Evolutionary conservation across 1,140 invertebrate genomes (phyloP).

Genomic region (Watersipora subatra): DNA sequence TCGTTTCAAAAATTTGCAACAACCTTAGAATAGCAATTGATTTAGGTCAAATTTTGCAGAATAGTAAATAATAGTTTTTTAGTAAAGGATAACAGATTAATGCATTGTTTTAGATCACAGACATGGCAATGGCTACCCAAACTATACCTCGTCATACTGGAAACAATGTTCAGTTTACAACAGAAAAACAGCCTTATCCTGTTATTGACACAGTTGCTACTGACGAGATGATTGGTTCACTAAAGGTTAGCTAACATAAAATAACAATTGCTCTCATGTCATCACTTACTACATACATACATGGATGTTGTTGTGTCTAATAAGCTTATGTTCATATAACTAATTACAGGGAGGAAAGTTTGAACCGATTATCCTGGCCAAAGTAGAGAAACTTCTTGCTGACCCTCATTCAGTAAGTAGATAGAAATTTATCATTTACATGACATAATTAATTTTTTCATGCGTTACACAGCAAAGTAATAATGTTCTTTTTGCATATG

Average conservation of each 20-base stretch:
- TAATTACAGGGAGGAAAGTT: conserved; percentile 25
- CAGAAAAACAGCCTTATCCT: background rate
- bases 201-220: background rate
- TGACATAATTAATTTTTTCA: background rate
- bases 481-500: background rate
- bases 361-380: conserved; percentile 30
- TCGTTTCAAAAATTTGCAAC: too few relatives aligned
- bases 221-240: background rate
- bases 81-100: too few relatives aligned
- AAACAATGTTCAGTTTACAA: background rate
- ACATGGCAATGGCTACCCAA: too few relatives aligned
- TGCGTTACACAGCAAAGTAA: background rate
- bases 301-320: background rate
- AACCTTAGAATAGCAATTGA: too few relatives aligned
- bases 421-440: background rate
- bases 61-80: too few relatives aligned
- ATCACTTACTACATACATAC: background rate
- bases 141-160: too few relatives aligned
- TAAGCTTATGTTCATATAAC: background rate
- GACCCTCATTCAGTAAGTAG: conserved; percentile 38
- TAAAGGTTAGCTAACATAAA: background rate
- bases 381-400: conserved; percentile 35
- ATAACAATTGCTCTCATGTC: background rate
- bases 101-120: too few relatives aligned
- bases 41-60: too few relatives aligned